Evolutionary conservation across 2,797 vertebrate species (phyloP), one percentile per base, ranked within the genome.

Genomic region (Lithobates sylvaticus): DNA sequence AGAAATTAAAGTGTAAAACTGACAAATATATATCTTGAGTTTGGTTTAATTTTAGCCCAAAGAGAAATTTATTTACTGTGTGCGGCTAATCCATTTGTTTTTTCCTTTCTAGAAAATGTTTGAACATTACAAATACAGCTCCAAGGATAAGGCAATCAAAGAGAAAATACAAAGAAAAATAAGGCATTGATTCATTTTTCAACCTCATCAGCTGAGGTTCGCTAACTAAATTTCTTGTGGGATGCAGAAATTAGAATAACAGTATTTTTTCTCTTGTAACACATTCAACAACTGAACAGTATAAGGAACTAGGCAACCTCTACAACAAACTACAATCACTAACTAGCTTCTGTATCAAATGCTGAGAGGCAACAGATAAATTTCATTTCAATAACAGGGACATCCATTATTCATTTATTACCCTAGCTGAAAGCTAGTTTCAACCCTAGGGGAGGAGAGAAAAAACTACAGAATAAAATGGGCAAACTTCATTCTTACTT

Each of bases 401-500:
- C 74, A 79, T 79, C 81, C 61, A 87, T 84, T 83, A 87, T 87
- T 87, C 76, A 87, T 87, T 84, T 68, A 83, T 18, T 70, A 75
- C 61, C 86, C 61, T 44, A 83, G 70, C 32, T 68, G 76, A 84
- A 79, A 83, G 61, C 54, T 75, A 26, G 32, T 29, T 84, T 74
- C 16, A 83, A 84, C 86, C 76, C 61, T 67, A 78, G 70, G 69
- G 86, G 67, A 73, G n/a, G n/a, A 32, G 36, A 71, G 54, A 27
- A 10, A 87, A 87, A 79, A 72, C 67, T 42, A 79, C 69, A 79
- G 61, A 68, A 61, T 84, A 58, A 78, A 73, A 87, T 75, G 44
- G 76, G 27, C 44, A 83, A 87, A 87, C 72, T 78, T 27, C n/a
- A 75, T 83, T 87, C 76, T 74, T 73, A 70, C 85, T 87, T 76